Evolutionary conservation across 2,888 invertebrate species (phyloP).

Genomic region (Agriotes lineatus): DNA sequence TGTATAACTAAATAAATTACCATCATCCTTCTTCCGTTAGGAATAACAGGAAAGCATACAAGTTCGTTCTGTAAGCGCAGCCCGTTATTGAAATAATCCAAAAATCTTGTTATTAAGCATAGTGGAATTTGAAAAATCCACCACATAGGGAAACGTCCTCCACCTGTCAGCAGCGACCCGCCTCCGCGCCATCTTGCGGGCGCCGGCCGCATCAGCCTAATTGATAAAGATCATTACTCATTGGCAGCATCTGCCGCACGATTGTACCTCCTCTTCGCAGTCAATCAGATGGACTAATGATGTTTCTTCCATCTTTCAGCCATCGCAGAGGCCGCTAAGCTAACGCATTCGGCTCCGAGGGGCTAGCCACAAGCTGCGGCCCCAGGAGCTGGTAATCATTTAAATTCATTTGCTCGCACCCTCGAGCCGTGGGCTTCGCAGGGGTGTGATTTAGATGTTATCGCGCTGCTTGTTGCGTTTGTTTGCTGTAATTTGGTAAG

Average conservation of each 20-base stretch:
- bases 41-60: no score
- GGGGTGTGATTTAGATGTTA: conserved; percentile 18
- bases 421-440: neutral
- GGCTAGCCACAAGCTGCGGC: neutral
- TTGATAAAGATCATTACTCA: conserved; percentile 64
- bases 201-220: conserved; percentile 60
- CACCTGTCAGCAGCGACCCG: no score
- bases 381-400: neutral
- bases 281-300: conserved; percentile 52
- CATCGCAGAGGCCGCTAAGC: neutral
- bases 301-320: neutral
- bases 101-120: no score
- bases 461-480: neutral
- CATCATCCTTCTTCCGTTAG: no score
- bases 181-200: conserved; percentile 59
- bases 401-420: neutral
- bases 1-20: no score
- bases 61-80: no score
- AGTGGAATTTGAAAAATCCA: no score
- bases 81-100: no score
- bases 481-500: no score
- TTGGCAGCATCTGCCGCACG: conserved; percentile 59
- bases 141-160: no score
- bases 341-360: neutral
- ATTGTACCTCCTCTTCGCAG: conserved; percentile 58